Evolutionary conservation across 2,888 invertebrate species (phyloP).

Genomic region (Caenorhabditis doughertyi): DNA sequence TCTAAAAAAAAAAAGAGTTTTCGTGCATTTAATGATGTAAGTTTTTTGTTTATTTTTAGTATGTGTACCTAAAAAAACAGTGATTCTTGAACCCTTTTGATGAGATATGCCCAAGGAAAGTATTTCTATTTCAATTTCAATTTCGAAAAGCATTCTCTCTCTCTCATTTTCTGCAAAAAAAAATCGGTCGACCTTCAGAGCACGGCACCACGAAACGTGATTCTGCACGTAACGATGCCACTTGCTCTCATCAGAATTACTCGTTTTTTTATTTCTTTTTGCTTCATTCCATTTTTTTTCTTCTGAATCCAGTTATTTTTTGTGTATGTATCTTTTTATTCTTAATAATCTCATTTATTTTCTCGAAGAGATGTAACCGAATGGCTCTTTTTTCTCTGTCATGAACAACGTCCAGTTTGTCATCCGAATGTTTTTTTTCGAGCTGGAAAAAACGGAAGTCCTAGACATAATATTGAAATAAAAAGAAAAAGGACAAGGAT

Average conservation of each 20-base stretch:
- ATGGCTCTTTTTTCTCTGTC: neutral
- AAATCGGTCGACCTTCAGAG: conserved; percentile 25
- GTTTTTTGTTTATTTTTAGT: conserved; percentile 33
- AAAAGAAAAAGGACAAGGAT: conserved; percentile 4
- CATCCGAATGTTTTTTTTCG: neutral
- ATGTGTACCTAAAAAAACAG: conserved; percentile 16
- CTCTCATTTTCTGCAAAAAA: conserved; percentile 37
- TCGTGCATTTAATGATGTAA: conserved; percentile 25
- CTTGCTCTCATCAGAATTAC: conserved; percentile 39
- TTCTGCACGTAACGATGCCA: conserved; percentile 54
- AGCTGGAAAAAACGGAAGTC: neutral
- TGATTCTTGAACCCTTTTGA: conserved; percentile 40
- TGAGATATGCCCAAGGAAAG: conserved; percentile 8
- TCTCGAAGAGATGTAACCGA: neutral
- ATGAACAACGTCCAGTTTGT: no score
- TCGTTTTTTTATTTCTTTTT: neutral
- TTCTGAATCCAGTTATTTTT: conserved; percentile 13
- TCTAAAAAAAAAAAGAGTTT: conserved; percentile 6
- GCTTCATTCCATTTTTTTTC: neutral
- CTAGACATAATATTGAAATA: neutral
- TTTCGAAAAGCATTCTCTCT: conserved; percentile 20
- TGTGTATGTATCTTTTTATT: neutral
- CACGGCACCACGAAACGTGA: conserved; percentile 24
- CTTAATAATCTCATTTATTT: neutral
- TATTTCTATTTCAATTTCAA: conserved; percentile 45